Conservation (phyloP, 2,113 vertebrate species). For the Lycocorax pyrrhopterus region DNA sequence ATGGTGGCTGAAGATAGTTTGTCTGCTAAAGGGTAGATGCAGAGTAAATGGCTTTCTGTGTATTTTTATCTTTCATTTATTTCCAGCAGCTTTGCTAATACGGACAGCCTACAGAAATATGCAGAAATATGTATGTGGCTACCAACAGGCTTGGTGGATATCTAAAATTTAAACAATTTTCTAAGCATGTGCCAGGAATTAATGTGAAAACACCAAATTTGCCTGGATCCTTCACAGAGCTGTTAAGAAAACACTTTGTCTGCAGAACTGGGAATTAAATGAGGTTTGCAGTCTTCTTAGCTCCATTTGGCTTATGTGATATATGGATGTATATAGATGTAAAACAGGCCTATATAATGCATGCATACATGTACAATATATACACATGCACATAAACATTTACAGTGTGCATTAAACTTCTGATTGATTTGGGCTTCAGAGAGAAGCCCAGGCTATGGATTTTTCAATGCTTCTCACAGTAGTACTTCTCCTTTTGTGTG, state of each 20-base stretch:
- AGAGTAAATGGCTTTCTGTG: background rate
- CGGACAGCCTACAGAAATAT: background rate
- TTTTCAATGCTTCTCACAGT: slow-evolving; percentile 24
- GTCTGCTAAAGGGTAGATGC: background rate
- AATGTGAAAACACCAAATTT: background rate
- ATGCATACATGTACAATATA: slow-evolving; percentile 22
- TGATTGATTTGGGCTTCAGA: slow-evolving; percentile 37
- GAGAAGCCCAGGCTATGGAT: slow-evolving; percentile 21
- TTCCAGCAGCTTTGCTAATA: background rate
- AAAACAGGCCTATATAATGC: background rate
- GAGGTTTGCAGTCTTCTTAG: background rate
- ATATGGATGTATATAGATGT: background rate
- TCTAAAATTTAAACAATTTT: background rate
- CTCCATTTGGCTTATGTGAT: background rate
- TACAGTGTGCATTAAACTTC: slow-evolving; percentile 26
- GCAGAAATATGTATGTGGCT: background rate
- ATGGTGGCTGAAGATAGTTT: background rate
- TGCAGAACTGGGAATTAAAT: background rate
- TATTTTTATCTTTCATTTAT: background rate
- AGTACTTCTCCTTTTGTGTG: slow-evolving; percentile 28
- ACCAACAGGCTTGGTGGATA: background rate
- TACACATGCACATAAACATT: slow-evolving; percentile 20
- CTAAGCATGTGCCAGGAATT: background rate
- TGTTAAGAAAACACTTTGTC: background rate
- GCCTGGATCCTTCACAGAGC: background rate